Conservation (phyloP, 2,888 invertebrate genomes). For the Gnatocerus cornutus region DNA sequence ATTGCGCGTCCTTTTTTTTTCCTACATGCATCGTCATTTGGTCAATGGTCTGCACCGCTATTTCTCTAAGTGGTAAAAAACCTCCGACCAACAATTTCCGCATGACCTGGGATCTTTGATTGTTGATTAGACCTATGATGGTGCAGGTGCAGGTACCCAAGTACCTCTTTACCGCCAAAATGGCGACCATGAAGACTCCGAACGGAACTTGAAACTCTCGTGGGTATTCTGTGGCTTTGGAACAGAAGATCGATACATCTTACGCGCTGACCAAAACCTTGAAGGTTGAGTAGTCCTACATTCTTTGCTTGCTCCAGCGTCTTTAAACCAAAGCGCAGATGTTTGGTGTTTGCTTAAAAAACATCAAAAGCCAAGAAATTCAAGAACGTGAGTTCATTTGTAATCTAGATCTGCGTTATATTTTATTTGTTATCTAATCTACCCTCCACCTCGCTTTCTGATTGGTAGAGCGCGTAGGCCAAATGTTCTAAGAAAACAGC, state of each 20-base stretch:
- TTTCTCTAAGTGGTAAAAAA: too few relatives aligned
- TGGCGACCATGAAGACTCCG: too few relatives aligned
- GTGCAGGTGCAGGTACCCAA: too few relatives aligned
- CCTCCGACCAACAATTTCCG: too few relatives aligned
- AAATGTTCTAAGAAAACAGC: constrained; percentile 31
- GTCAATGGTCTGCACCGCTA: too few relatives aligned
- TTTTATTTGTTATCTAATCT: constrained; percentile 6
- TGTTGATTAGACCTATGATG: too few relatives aligned
- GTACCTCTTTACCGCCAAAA: too few relatives aligned
- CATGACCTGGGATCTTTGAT: too few relatives aligned
- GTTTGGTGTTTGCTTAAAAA: not conserved
- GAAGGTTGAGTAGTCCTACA: constrained; percentile 8
- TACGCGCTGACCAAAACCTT: not conserved
- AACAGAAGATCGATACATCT: constrained; percentile 3
- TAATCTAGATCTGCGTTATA: constrained; percentile 6
- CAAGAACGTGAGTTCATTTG: not conserved
- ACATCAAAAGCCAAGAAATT: not conserved
- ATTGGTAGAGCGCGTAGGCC: constrained; percentile 25
- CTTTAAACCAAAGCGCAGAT: not conserved
- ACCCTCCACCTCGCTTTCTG: not conserved
- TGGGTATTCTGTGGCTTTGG: constrained; percentile 4
- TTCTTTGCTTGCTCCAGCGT: not conserved
- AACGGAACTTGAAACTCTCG: not conserved
- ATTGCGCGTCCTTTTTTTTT: too few relatives aligned
- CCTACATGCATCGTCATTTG: too few relatives aligned